Percentiles rank a stretch among this genome's conserved stretches.
phyloP scores from a whole-genome alignment of 2,113 vertebrate species.

The Cynopterus brachyotis region DNA sequence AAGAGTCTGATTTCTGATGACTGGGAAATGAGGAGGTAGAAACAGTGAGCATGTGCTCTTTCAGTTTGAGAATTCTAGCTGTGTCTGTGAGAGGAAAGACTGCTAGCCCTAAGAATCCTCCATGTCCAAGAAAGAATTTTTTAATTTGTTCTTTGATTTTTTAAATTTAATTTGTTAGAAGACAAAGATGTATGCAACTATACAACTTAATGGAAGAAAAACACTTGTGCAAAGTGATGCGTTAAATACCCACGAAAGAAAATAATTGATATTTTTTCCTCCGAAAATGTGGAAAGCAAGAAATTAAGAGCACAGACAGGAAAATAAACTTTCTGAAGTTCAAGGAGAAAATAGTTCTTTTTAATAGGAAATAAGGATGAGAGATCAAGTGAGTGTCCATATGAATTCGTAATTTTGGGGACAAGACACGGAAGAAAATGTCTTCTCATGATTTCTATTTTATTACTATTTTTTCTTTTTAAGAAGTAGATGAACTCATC shows the following conservation, averaged over 20 bases:
- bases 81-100: fast-evolving
- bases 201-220: background rate
- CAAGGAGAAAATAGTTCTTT: background rate
- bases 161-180: background rate
- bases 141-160: background rate
- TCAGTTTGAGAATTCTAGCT: background rate
- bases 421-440: background rate
- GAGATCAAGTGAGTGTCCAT: background rate
- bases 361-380: background rate
- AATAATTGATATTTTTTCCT: background rate
- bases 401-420: background rate
- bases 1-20: background rate
- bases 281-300: background rate
- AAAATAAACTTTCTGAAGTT: background rate
- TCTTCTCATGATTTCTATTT: background rate
- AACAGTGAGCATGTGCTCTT: background rate
- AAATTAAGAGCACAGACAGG: background rate
- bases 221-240: background rate
- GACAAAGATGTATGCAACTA: background rate
- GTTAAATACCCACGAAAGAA: background rate
- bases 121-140: background rate
- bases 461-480: background rate
- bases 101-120: fast-evolving
- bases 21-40: background rate
- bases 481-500: background rate